Base-by-base conservation (phyloP, 37 sponge, comb jelly and placozoan genomes). In the Crambe crambe region DNA sequence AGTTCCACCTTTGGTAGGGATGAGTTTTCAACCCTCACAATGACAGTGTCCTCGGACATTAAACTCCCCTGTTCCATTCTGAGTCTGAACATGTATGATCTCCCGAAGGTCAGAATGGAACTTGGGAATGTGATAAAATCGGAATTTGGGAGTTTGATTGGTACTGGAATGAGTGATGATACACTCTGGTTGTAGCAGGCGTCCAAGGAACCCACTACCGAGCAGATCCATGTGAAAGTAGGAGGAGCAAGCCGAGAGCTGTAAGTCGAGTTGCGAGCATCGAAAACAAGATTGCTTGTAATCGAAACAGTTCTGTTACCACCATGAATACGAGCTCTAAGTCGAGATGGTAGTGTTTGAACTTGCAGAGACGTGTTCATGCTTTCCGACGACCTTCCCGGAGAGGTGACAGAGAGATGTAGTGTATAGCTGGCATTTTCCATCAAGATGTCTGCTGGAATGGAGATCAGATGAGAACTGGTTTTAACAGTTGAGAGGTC, bases 121-220 rank as follows among this genome's bases (percentile, higher is more conserved):
- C 51, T 77, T 70, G 86, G 64, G 72, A 83, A 3, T 26, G 68
- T n/a, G 26, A 79, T 34, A 47, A 82, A 47, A n/a, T 70, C 34
- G 0, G 78, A 41, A 25, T 35, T 26, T 34, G 87, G 87, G 21
- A 87, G 37, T 10, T 9, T 1, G 18, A 87, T 87, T 5, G 76
- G 75, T 17, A 8, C 22, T 1, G 72, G 77, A 3, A 56, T 40
- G n/a, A 20, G 25, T 26, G 37, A 66, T 37, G 6, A 35, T 8
- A 26, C 30, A 17, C 81, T 75, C 60, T 44, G 60, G 44, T 90
- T 90, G 43, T 86, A 90, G 56, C 91, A 90, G 0, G 91, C 80
- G 20, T 57, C 83, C 38, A 40, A 22, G 21, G 68, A 70, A 9
- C 71, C 75, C 47, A 76, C 73, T 31, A 73, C 72, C 26, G 15